A percentile compares a stretch with the other conserved stretches of the same genome.
These are phyloP conservation scores for Amniataba percoides DNA, from an alignment of 2,797 vertebrate species.

Conservation along the genomic window DNA sequence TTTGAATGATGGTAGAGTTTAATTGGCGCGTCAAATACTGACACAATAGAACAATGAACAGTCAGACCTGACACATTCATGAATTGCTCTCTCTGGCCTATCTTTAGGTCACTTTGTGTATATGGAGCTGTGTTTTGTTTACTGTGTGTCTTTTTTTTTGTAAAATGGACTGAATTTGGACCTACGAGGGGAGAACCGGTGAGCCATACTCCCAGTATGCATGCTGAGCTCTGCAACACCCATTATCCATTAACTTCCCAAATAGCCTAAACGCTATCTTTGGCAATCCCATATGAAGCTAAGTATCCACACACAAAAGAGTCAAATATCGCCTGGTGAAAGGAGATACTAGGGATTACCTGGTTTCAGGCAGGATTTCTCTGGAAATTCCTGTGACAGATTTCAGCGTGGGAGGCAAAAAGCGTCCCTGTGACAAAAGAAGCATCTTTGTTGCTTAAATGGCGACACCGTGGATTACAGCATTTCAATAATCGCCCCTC, in stretches of 20 bases:
- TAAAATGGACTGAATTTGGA: slow-evolving; percentile 42
- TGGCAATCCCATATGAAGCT: slow-evolving; percentile 25
- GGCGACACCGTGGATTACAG: slow-evolving; percentile 32
- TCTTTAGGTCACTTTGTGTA: slow-evolving; percentile 16
- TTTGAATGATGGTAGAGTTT: neutral
- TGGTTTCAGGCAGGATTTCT: slow-evolving; percentile 53
- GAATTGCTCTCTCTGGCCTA: neutral
- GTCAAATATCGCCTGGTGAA: slow-evolving; percentile 38
- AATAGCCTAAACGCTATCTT: slow-evolving; percentile 33
- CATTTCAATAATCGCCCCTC: slow-evolving; percentile 39
- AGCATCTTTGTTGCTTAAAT: neutral
- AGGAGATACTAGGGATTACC: slow-evolving; percentile 46
- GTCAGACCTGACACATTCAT: slow-evolving; percentile 14
- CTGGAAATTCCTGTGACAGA: slow-evolving; percentile 32
- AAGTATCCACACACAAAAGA: slow-evolving; percentile 5
- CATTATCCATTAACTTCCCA: slow-evolving; percentile 37
- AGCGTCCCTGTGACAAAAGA: slow-evolving; percentile 29
- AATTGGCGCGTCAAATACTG: neutral
- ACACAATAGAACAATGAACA: slow-evolving; percentile 18
- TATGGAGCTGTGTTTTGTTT: neutral
- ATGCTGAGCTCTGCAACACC: slow-evolving; percentile 25
- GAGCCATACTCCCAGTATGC: slow-evolving; percentile 24
- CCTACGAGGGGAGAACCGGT: neutral
- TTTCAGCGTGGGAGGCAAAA: slow-evolving; percentile 30
- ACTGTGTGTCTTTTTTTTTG: slow-evolving; percentile 20